A percentile compares a stretch with the other conserved stretches of the same genome.
These are phyloP conservation scores for Parapristionchus giblindavisi DNA, from an alignment of 2,888 invertebrate species.

Conservation along the genomic window DNA sequence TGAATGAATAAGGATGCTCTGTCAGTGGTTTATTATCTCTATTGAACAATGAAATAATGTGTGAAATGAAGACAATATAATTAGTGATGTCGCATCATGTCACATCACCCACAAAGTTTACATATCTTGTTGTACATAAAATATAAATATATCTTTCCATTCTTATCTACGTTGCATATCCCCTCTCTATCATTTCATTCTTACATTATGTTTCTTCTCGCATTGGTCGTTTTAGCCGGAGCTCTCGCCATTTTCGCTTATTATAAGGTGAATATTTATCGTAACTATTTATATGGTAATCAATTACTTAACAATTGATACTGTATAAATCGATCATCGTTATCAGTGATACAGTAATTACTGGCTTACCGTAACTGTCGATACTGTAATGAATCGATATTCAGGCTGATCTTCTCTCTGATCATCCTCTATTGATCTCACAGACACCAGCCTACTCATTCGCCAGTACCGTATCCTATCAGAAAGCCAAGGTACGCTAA, in stretches of 20 bases:
- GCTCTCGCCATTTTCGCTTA: slow-evolving; percentile 4
- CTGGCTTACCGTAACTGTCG: slow-evolving; percentile 4
- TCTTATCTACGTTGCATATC: too few species aligned
- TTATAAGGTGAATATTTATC: slow-evolving; percentile 13
- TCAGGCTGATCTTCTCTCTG: slow-evolving; percentile 25
- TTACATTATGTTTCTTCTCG: not conserved
- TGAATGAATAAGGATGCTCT: too few species aligned
- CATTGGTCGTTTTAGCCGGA: not conserved
- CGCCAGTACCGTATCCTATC: slow-evolving; percentile 10
- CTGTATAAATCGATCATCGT: too few species aligned
- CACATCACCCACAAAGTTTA: too few species aligned
- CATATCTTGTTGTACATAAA: too few species aligned
- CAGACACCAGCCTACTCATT: slow-evolving; percentile 29
- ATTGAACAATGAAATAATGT: too few species aligned
- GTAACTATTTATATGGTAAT: not conserved
- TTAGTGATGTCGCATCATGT: too few species aligned
- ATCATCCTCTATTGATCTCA: slow-evolving; percentile 1
- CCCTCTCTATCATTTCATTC: slow-evolving; percentile 1
- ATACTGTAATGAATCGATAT: not conserved
- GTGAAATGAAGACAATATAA: too few species aligned
- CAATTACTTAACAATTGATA: too few species aligned
- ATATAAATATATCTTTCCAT: too few species aligned
- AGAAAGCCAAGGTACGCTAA: slow-evolving; percentile 17
- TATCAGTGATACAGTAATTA: too few species aligned
- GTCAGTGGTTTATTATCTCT: too few species aligned